Conservation (phyloP, 2,113 vertebrate species). For the Halichoeres trimaculatus region DNA sequence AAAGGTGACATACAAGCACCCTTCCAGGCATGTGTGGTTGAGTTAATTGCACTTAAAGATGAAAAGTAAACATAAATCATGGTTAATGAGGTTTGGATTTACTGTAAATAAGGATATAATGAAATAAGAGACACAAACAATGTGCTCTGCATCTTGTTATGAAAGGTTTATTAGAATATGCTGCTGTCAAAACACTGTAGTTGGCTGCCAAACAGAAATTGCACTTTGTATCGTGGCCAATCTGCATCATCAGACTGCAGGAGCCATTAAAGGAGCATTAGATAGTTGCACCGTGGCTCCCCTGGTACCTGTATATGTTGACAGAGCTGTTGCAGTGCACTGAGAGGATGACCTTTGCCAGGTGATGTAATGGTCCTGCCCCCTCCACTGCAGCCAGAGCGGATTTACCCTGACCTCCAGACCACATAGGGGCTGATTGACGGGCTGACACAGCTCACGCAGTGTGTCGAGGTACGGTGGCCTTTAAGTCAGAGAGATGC, state of each 20-base stretch:
- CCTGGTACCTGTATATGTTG: conserved; percentile 27
- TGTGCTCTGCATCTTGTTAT: background rate
- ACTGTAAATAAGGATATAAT: background rate
- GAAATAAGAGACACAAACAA: background rate
- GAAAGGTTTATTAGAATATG: background rate
- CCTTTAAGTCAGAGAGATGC: conserved; percentile 37
- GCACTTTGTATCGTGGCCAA: conserved; percentile 21
- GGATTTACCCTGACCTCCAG: conserved; percentile 55
- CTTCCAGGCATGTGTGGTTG: background rate
- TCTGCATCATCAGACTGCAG: conserved; percentile 27
- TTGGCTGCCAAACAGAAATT: conserved; percentile 10
- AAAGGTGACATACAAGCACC: conserved; percentile 7
- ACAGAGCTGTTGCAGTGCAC: conserved; percentile 35
- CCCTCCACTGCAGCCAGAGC: conserved; percentile 43
- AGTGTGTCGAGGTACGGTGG: conserved; percentile 45
- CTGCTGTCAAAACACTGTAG: background rate
- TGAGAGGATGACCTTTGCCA: conserved; percentile 57
- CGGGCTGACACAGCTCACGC: conserved; percentile 22
- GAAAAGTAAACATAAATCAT: background rate
- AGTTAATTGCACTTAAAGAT: background rate
- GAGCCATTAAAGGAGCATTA: conserved; percentile 27
- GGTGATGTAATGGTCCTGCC: conserved; percentile 52
- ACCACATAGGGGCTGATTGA: conserved; percentile 31
- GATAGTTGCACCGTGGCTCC: conserved; percentile 29
- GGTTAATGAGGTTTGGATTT: background rate